Base-by-base conservation (phyloP, 92 coral and sea anemone genomes). In the Palythoa grandis region DNA sequence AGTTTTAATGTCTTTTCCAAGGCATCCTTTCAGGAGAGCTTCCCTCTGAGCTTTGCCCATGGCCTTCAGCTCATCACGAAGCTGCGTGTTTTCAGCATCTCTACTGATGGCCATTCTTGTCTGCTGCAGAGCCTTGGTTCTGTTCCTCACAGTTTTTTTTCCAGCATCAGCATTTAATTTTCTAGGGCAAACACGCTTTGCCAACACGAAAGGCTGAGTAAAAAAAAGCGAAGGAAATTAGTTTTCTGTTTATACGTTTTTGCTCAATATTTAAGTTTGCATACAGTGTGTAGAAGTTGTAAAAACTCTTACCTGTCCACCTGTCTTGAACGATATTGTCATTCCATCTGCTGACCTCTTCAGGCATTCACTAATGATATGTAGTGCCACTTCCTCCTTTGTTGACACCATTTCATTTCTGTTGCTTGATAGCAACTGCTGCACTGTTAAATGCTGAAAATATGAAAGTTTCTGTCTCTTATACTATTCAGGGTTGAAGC, bases 341-440 rank as follows among this genome's bases (percentile, higher is more conserved):
- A 25, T 74, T 16, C 89, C 86, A 70, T 87, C 89, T 7, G 35
- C 35, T 29, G 35, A 29, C 35, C 35, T 29, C 35, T 29, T 29
- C 35, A 1, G 35, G 47, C 54, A 87, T 24, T 87, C 86, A 5
- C 86, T 82, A 70, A 87, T 72, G 52, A 87, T 87, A n/a, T 79
- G 84, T 13, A 87, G 57, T 60, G 86, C 86, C 54, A 87, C 86
- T 80, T 87, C 90, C 70, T 40, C 86, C 63, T 79, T 87, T 7
- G 80, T 20, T 4, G 38, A 37, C 15, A 68, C 16, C 43, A 29
- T 29, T 20, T 19, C 75, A 37, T 80, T 80, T 14, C 77, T 25
- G 54, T 70, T 48, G 74, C 86, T 87, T 14, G 20, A 47, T 8
- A 29, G 35, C 35, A 29, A 29, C 35, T 29, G 35, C 1, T 29